phyloP scores from a whole-genome alignment of 2,113 vertebrate genomes.

The Callocephalon fimbriatum region DNA sequence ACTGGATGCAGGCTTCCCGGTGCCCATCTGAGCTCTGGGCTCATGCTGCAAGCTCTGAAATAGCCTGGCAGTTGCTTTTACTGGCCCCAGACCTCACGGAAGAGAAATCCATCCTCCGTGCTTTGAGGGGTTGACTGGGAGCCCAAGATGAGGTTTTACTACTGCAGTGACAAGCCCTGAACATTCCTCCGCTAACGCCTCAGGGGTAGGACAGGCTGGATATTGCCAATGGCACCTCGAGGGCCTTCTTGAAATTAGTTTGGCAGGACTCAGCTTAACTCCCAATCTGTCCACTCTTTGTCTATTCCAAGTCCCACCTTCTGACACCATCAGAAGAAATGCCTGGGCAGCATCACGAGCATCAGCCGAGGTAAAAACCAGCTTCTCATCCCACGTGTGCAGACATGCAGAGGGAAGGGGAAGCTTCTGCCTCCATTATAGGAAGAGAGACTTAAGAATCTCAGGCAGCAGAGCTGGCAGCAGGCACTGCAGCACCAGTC shows the following conservation, averaged over 20 bases:
- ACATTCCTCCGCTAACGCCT: not conserved
- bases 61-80: not conserved
- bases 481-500: not conserved
- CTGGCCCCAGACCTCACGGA: not conserved
- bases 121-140: not conserved
- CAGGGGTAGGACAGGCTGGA: not conserved
- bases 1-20: not conserved
- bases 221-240: not conserved
- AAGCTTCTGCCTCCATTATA: not conserved
- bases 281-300: slow-evolving; percentile 19
- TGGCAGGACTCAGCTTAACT: slow-evolving; percentile 9
- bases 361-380: not conserved
- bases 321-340: not conserved
- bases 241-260: slow-evolving; percentile 7
- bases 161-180: not conserved
- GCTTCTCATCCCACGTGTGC: not conserved
- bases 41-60: not conserved
- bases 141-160: not conserved
- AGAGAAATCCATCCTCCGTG: not conserved
- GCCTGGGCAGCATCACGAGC: not conserved
- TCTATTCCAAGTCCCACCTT: not conserved
- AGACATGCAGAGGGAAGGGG: not conserved
- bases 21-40: not conserved
- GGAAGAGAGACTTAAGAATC: not conserved
- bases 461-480: not conserved